Conservation (phyloP, 2,113 vertebrate genomes). For the Oryzias celebensis region DNA sequence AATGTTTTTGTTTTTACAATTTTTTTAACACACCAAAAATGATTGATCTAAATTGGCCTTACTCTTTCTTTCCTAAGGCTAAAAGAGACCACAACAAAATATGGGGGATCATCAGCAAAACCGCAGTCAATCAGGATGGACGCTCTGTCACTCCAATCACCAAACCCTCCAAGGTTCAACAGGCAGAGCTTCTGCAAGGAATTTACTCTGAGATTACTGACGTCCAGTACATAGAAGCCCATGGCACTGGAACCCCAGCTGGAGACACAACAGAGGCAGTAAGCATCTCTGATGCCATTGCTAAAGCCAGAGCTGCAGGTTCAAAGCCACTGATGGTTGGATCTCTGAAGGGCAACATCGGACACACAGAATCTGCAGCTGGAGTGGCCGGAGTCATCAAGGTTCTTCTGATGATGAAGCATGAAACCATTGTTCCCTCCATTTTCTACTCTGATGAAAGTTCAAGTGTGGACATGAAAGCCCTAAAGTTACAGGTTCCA, state of each 20-base stretch:
- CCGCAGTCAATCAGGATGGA: conserved; percentile 82
- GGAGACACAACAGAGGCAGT: conserved; percentile 81
- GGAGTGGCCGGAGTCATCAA: conserved; percentile 86
- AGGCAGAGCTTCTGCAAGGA: conserved; percentile 77
- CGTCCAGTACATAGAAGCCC: conserved; percentile 84
- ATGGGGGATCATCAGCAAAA: conserved; percentile 82
- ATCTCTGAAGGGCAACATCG: conserved; percentile 86
- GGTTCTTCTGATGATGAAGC: conserved; percentile 88
- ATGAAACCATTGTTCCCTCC: conserved; percentile 83
- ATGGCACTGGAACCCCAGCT: conserved; percentile 81
- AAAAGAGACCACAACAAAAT: conserved; percentile 78
- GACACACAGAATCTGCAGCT: conserved; percentile 85
- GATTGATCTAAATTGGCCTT: no score
- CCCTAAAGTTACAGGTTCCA: conserved; percentile 77
- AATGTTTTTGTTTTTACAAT: no score
- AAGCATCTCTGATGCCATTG: conserved; percentile 75
- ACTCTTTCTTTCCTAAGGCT: conserved; percentile 68
- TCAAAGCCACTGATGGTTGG: conserved; percentile 72
- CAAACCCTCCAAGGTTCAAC: conserved; percentile 76
- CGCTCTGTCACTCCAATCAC: conserved; percentile 77
- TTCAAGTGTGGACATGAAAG: conserved; percentile 75
- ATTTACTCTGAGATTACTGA: conserved; percentile 79
- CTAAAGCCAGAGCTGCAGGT: conserved; percentile 62
- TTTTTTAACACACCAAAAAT: no score
- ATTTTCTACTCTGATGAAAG: conserved; percentile 80